Conservation (phyloP, 30 jellyfish, hydroid and myxozoan genomes). For the Hydra vulgaris region DNA sequence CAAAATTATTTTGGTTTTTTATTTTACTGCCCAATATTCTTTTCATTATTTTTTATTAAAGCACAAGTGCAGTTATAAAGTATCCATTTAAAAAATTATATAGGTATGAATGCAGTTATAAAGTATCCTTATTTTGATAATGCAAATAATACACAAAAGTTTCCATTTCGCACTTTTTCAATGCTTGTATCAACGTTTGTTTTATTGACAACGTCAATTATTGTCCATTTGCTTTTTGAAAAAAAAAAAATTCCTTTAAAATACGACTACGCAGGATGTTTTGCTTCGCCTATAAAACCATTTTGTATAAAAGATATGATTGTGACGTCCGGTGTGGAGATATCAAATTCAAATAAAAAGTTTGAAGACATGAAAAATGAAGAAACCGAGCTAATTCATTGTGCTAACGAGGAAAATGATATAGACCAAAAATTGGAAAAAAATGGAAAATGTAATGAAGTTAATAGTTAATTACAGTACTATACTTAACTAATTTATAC, state of each 20-base stretch:
- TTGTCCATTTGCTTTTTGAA: conserved; percentile 17
- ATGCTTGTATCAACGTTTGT: conserved; percentile 54
- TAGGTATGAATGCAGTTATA: conserved; percentile 72
- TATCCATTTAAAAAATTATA: conserved; percentile 67
- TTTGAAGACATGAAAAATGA: background rate
- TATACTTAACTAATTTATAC: no score
- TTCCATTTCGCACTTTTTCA: conserved; percentile 89
- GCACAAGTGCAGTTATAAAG: conserved; percentile 55
- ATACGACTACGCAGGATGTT: conserved; percentile 17
- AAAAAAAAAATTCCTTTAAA: conserved; percentile 15
- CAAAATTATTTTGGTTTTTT: background rate
- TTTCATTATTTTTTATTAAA: no score
- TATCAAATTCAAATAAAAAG: background rate
- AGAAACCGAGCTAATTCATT: background rate
- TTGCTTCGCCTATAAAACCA: conserved; percentile 15
- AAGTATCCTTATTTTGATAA: conserved; percentile 53
- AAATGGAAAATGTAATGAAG: background rate
- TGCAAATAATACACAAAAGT: conserved; percentile 31
- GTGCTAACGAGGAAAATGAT: background rate
- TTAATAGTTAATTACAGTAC: background rate
- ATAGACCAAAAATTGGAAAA: background rate
- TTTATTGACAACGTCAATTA: conserved; percentile 13
- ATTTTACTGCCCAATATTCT: background rate
- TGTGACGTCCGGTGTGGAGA: conserved; percentile 1
- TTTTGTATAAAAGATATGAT: conserved; percentile 16